phyloP scores from a whole-genome alignment of 2,797 vertebrate species.

The Lycodopsis pacificus region DNA sequence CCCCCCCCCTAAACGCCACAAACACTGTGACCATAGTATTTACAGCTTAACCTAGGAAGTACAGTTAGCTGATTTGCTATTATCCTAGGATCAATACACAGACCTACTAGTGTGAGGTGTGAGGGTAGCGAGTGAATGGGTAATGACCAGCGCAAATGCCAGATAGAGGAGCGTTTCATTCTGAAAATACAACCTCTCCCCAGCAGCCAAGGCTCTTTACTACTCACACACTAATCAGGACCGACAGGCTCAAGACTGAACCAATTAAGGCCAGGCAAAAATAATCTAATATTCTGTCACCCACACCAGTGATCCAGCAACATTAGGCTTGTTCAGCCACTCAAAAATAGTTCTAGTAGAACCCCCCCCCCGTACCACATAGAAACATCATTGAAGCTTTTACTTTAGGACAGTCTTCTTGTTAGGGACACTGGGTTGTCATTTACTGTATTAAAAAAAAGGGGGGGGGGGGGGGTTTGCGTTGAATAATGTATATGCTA shows the following conservation, averaged over 20 bases:
- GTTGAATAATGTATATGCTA: conserved; percentile 38
- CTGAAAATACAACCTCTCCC: conserved; percentile 73
- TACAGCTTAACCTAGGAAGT: conserved; percentile 54
- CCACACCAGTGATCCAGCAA: conserved; percentile 78
- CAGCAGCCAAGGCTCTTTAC: conserved; percentile 64
- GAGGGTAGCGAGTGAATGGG: conserved; percentile 46
- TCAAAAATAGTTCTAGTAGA: conserved; percentile 60
- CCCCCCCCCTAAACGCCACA: conserved; percentile 51
- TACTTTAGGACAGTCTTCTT: conserved; percentile 38
- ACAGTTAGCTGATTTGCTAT: conserved; percentile 58
- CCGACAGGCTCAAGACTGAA: conserved; percentile 85
- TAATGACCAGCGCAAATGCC: conserved; percentile 61
- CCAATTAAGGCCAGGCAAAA: conserved; percentile 83
- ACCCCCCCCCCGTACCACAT: conserved; percentile 15
- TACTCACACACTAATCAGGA: conserved; percentile 79
- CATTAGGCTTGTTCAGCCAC: conserved; percentile 70
- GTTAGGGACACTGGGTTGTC: conserved; percentile 29
- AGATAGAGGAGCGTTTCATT: conserved; percentile 62
- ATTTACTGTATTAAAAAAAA: conserved; percentile 48
- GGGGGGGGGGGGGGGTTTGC: not conserved
- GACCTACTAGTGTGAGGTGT: conserved; percentile 37
- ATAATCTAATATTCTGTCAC: conserved; percentile 82
- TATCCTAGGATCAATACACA: conserved; percentile 59
- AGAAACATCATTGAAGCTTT: conserved; percentile 42
- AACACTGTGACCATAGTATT: conserved; percentile 74